Conservation (phyloP, 2,888 invertebrate genomes). For the Globia sparganii region DNA sequence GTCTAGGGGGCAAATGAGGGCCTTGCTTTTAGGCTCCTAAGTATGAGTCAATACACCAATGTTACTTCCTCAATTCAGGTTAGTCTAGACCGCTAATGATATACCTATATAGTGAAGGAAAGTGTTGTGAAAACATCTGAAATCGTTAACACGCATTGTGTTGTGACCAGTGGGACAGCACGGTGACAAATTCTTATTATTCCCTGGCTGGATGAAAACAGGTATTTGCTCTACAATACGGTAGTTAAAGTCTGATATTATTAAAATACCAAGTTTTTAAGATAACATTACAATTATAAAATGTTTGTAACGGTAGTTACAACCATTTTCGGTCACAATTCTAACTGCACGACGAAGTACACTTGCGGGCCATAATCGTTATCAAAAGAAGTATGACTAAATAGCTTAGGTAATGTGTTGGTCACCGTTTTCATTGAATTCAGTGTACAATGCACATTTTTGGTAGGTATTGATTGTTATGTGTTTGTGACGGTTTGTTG, state of each 20-base stretch:
- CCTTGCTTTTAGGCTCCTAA: not conserved
- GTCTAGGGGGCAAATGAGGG: not conserved
- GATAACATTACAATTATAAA: not conserved
- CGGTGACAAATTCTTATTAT: not conserved
- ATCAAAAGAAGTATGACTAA: conserved; percentile 69
- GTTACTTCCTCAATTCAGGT: not conserved
- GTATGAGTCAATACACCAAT: not conserved
- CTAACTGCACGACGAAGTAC: not conserved
- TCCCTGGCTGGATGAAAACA: not conserved
- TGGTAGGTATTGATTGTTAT: conserved; percentile 51
- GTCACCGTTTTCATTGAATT: conserved; percentile 64
- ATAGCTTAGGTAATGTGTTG: conserved; percentile 71
- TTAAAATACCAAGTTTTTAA: not conserved
- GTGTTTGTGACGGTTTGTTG: conserved; percentile 39
- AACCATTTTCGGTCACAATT: not conserved
- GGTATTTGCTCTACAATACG: not conserved
- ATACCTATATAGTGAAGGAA: not conserved
- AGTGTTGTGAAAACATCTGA: not conserved
- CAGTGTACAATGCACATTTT: conserved; percentile 55
- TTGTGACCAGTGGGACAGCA: not conserved
- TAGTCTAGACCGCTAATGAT: not conserved
- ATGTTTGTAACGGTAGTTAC: not conserved
- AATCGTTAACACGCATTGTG: not conserved
- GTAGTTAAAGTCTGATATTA: not conserved
- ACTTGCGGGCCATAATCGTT: conserved; percentile 23